Conservation (phyloP, 2,888 invertebrate genomes). For the Punctoribates punctum region DNA sequence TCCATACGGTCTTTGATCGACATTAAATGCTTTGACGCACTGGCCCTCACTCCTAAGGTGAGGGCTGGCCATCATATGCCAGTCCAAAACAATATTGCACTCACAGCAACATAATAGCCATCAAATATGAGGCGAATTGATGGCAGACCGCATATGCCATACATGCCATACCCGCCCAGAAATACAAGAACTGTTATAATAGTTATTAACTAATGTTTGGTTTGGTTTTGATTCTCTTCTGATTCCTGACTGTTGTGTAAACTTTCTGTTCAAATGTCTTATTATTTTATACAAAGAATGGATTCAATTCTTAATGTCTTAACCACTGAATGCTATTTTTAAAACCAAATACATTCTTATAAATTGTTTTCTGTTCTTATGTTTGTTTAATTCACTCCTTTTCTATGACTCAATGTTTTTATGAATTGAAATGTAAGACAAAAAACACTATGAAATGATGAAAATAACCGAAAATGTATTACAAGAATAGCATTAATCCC, state of each 20-base stretch:
- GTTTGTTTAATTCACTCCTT: background rate
- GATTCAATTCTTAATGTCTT: background rate
- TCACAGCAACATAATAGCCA: conserved; percentile 4
- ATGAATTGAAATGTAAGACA: background rate
- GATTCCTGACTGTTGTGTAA: background rate
- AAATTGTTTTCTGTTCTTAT: background rate
- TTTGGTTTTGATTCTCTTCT: background rate
- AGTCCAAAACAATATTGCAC: conserved; percentile 29
- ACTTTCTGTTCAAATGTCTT: conserved; percentile 1
- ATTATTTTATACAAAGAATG: too few relatives aligned
- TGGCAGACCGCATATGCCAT: background rate
- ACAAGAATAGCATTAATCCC: background rate
- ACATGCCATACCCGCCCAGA: conserved; percentile 17
- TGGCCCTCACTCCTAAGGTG: background rate
- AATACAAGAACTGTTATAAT: conserved; percentile 4
- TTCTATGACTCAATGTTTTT: background rate
- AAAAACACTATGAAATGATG: background rate
- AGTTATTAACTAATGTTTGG: background rate
- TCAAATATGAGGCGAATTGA: background rate
- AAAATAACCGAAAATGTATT: background rate
- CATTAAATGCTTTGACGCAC: conserved; percentile 4
- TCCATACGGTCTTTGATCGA: conserved; percentile 15
- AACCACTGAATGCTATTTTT: background rate
- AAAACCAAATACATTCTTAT: background rate
- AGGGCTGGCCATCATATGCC: conserved; percentile 33